Evolutionary conservation across 1,140 invertebrate species (phyloP).

Genomic region (Scaptomyza hsui): DNA sequence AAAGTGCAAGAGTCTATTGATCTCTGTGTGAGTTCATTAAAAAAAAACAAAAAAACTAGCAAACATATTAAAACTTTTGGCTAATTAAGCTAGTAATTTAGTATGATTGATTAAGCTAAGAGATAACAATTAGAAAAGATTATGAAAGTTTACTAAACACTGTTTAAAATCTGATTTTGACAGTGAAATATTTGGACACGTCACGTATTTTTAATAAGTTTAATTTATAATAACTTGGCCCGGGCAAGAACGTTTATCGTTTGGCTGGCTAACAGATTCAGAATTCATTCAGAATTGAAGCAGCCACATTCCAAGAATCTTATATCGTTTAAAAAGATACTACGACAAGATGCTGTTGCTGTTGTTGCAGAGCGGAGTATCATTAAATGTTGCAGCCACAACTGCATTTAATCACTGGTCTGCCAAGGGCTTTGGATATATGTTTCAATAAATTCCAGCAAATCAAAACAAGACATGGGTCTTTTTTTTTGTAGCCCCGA

Average conservation of each 20-base stretch:
- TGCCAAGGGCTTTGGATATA: constrained; percentile 46
- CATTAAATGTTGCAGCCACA: constrained; percentile 56
- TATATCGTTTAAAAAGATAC: constrained; percentile 64
- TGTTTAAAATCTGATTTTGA: too few species aligned
- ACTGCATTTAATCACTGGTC: constrained; percentile 70
- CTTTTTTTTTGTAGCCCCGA: constrained; percentile 4
- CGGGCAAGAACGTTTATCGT: too few species aligned
- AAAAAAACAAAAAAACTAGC: background rate
- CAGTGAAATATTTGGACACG: too few species aligned
- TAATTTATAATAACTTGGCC: too few species aligned
- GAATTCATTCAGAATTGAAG: constrained; percentile 32
- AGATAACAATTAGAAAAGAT: background rate
- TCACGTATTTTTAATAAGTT: too few species aligned
- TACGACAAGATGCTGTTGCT: background rate
- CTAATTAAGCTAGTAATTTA: background rate
- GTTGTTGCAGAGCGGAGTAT: constrained; percentile 40
- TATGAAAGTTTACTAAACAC: too few species aligned
- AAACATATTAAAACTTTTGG: constrained; percentile 7
- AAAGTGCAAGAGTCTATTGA: constrained; percentile 30
- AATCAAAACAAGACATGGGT: constrained; percentile 62
- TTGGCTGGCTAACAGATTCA: background rate
- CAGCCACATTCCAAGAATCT: constrained; percentile 60
- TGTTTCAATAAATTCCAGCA: constrained; percentile 79
- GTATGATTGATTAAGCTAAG: background rate
- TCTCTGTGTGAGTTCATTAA: constrained; percentile 8